These are phyloP conservation scores for Drosophila varians DNA, from an alignment of 1,140 invertebrate species.

Conservation along the genomic window DNA sequence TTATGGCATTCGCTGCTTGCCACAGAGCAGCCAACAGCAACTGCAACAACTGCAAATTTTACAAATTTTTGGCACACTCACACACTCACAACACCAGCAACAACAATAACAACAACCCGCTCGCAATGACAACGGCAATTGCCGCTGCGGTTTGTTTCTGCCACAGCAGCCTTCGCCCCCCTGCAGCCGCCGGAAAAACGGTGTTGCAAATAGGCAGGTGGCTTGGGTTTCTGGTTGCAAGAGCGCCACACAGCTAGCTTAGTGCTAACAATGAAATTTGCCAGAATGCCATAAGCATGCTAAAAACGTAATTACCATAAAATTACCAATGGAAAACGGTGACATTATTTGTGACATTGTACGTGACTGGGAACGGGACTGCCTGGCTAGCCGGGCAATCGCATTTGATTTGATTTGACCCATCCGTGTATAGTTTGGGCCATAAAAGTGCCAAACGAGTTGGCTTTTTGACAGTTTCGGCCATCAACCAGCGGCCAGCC, in stretches of 20 bases:
- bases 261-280: constrained; percentile 66
- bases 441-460: neutral
- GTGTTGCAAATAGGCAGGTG: neutral
- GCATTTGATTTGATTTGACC: constrained; percentile 21
- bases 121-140: constrained; percentile 47
- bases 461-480: constrained; percentile 26
- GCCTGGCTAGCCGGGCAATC: neutral
- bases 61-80: constrained; percentile 72
- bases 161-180: constrained; percentile 9
- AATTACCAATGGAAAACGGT: constrained; percentile 34
- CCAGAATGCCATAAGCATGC: constrained; percentile 58
- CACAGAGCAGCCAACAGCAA: constrained; percentile 27
- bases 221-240: constrained; percentile 4
- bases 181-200: neutral
- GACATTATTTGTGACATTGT: neutral
- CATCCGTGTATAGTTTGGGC: constrained; percentile 8
- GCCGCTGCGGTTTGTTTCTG: constrained; percentile 47
- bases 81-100: too few relatives aligned
- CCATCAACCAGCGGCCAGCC: constrained; percentile 1
- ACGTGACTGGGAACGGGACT: constrained; percentile 8
- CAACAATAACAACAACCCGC: constrained; percentile 20
- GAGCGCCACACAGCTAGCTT: constrained; percentile 50
- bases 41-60: constrained; percentile 52
- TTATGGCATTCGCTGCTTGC: constrained; percentile 71
- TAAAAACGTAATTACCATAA: constrained; percentile 70